Evolutionary conservation across 2,797 vertebrate species (phyloP).

Genomic region (Cossypha caffra): DNA sequence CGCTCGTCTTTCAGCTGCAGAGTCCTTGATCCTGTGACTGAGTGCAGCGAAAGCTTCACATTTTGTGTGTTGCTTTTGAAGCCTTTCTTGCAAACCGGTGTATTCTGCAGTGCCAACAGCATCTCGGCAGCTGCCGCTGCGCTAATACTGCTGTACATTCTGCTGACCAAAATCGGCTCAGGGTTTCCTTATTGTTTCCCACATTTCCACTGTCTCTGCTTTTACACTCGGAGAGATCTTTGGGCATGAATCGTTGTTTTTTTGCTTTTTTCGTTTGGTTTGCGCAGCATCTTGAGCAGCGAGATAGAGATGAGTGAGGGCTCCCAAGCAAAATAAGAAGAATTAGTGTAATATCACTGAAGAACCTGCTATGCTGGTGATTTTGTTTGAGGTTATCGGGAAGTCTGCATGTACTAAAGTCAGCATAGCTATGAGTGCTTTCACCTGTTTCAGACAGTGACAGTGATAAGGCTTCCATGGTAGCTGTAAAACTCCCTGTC

Average conservation of each 20-base stretch:
- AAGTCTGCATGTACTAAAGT: not conserved
- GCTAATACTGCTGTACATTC: not conserved
- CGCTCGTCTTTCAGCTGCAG: not conserved
- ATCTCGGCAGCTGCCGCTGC: not conserved
- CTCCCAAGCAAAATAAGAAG: not conserved
- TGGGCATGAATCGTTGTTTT: fast-evolving
- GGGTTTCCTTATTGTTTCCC: not conserved
- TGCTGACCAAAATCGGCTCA: not conserved
- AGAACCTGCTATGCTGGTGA: not conserved
- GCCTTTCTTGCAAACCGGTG: not conserved
- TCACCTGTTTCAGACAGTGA: not conserved
- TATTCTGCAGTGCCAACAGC: not conserved
- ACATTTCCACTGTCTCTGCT: not conserved
- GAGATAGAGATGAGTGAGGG: fast-evolving
- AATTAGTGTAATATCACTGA: not conserved
- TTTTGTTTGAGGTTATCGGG: not conserved
- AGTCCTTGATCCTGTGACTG: not conserved
- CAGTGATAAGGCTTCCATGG: not conserved
- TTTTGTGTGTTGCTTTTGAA: not conserved
- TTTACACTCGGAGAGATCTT: not conserved
- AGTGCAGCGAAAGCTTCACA: not conserved
- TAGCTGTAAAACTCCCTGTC: not conserved
- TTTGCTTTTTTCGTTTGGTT: not conserved
- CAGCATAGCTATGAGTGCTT: not conserved
- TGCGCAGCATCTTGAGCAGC: fast-evolving